Conservation (phyloP, 2,888 invertebrate genomes). For the Junonia oenone region DNA sequence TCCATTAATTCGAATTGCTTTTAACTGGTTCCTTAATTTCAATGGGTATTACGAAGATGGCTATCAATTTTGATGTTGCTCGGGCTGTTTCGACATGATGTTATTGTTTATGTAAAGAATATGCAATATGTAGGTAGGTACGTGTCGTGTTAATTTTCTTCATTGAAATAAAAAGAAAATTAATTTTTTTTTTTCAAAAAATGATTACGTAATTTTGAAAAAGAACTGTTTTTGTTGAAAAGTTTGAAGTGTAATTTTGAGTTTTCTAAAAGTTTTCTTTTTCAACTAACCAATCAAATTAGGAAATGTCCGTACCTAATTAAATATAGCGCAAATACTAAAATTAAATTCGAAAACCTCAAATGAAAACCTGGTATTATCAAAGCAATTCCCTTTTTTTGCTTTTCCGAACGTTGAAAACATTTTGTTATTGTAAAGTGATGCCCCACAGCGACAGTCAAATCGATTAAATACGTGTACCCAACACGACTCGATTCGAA, state of each 20-base stretch:
- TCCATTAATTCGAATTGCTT: constrained; percentile 72
- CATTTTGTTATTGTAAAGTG: neutral
- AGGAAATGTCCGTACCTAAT: neutral
- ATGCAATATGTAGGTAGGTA: neutral
- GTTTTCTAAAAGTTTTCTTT: too few relatives aligned
- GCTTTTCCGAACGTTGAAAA: neutral
- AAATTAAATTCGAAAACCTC: neutral
- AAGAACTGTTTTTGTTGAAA: too few relatives aligned
- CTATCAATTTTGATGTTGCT: constrained; percentile 3
- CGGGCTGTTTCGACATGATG: neutral
- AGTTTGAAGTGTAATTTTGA: too few relatives aligned
- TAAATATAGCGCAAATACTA: neutral
- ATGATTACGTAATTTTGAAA: too few relatives aligned
- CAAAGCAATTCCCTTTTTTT: neutral
- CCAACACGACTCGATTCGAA: constrained; percentile 33
- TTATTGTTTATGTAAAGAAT: neutral
- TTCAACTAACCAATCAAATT: too few relatives aligned
- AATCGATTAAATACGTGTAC: constrained; percentile 28
- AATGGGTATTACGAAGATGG: constrained; percentile 8
- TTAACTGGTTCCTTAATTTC: constrained; percentile 41
- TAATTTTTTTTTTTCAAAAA: too few relatives aligned
- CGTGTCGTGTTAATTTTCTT: neutral
- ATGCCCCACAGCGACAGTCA: constrained; percentile 14
- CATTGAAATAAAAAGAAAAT: too few relatives aligned
- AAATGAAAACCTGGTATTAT: neutral